Evolutionary conservation across 2,113 vertebrate species (phyloP).

Genomic region (Aythya baeri): DNA sequence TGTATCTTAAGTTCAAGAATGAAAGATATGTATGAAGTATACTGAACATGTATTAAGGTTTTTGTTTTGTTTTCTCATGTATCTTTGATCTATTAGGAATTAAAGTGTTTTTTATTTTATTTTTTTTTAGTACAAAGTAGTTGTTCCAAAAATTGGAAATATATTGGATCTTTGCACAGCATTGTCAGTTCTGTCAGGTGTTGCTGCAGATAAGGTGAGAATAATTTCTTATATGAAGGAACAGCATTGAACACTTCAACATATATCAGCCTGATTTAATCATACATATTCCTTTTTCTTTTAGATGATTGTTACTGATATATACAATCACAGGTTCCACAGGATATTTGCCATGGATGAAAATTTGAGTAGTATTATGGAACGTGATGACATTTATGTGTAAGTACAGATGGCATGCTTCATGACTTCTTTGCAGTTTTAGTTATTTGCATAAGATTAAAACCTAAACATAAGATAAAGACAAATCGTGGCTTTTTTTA

Average conservation of each 20-base stretch:
- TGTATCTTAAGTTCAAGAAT: not conserved
- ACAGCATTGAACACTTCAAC: not conserved
- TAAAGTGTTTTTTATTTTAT: not conserved
- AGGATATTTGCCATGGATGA: conserved; percentile 97
- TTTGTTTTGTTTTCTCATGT: not conserved
- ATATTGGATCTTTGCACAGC: conserved; percentile 96
- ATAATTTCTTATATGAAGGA: not conserved
- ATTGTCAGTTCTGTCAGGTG: conserved; percentile 85
- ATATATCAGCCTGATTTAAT: not conserved
- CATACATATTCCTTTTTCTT: conserved; percentile 53
- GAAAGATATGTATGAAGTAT: not conserved
- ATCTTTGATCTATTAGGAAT: not conserved
- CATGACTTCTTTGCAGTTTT: not conserved
- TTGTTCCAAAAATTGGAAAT: conserved; percentile 97
- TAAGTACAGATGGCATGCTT: conserved; percentile 78
- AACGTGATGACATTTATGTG: conserved; percentile 97
- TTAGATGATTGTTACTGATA: conserved; percentile 95
- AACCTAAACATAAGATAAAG: not conserved
- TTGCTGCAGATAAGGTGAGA: conserved; percentile 93
- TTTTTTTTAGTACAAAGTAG: conserved; percentile 92
- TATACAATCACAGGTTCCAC: conserved; percentile 99
- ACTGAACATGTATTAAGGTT: not conserved
- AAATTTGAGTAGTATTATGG: conserved; percentile 99
- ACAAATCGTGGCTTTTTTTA: not conserved
- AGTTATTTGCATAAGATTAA: not conserved